A percentile compares a stretch with the other conserved stretches of the same genome.
Conservation (phyloP, 2,113 vertebrate species). For the Erythrocercus mccallii region DNA sequence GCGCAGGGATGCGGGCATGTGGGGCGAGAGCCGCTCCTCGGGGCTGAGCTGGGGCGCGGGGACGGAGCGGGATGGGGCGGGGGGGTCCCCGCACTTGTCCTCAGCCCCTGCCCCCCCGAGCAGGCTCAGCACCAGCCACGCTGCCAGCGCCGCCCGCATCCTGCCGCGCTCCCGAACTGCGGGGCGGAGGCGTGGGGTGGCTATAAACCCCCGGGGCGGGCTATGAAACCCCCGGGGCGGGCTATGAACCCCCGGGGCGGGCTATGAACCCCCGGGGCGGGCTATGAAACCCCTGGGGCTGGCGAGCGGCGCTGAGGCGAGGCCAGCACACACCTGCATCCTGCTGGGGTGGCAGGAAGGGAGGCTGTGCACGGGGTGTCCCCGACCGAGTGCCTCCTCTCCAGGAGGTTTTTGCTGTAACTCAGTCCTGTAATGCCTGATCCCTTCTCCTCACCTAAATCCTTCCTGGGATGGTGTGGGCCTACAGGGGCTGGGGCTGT, state of each 20-base stretch:
- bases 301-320: neutral
- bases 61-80: neutral
- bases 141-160: neutral
- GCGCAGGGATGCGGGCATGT: conserved; percentile 67
- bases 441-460: neutral
- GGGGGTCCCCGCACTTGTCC: neutral
- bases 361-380: fast-evolving
- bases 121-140: conserved; percentile 3
- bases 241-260: neutral
- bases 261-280: neutral
- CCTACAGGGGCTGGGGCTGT: no score
- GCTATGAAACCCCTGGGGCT: neutral
- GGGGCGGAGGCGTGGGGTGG: fast-evolving
- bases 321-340: conserved; percentile 30
- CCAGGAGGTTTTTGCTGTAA: neutral
- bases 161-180: neutral
- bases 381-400: fast-evolving
- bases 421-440: neutral
- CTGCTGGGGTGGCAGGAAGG: neutral
- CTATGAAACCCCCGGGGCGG: neutral
- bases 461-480: neutral
- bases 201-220: neutral
- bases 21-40: conserved; percentile 65
- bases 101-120: neutral
- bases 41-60: conserved; percentile 48